A percentile compares a stretch with the other conserved stretches of the same genome.
Evolutionary conservation across 2,888 invertebrate species (phyloP).

Genomic region (Cryptocephalus moraei): DNA sequence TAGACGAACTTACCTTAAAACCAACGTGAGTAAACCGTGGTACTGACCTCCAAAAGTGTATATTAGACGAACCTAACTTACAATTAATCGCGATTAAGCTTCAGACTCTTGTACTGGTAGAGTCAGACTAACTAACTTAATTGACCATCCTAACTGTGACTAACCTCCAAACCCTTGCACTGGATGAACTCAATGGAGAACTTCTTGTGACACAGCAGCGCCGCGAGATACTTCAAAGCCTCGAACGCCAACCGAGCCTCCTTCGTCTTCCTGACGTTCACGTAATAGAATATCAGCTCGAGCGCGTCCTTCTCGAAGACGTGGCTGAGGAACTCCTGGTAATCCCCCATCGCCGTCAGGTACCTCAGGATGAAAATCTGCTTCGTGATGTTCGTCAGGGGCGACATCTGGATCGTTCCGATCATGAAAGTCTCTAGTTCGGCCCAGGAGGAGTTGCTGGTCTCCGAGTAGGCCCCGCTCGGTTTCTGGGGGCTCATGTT

Average conservation of each 20-base stretch:
- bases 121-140: no score
- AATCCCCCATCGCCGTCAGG: conserved; percentile 94
- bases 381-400: conserved; percentile 77
- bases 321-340: conserved; percentile 91
- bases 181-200: conserved; percentile 94
- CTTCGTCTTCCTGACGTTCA: conserved; percentile 76
- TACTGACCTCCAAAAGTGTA: no score
- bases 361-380: conserved; percentile 90
- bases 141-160: conserved; percentile 21
- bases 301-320: conserved; percentile 90
- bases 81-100: no score
- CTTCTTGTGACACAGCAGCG: conserved; percentile 93
- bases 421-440: conserved; percentile 84
- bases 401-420: conserved; percentile 81
- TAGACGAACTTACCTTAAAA: no score
- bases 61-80: no score
- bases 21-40: no score
- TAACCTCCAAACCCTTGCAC: conserved; percentile 68
- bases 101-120: no score
- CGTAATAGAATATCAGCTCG: conserved; percentile 80
- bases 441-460: conserved; percentile 84
- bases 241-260: conserved; percentile 94
- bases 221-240: conserved; percentile 88
- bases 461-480: conserved; percentile 37
- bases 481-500: conserved; percentile 15